Conservation (phyloP, 2,113 vertebrate species). For the Pionites leucogaster region DNA sequence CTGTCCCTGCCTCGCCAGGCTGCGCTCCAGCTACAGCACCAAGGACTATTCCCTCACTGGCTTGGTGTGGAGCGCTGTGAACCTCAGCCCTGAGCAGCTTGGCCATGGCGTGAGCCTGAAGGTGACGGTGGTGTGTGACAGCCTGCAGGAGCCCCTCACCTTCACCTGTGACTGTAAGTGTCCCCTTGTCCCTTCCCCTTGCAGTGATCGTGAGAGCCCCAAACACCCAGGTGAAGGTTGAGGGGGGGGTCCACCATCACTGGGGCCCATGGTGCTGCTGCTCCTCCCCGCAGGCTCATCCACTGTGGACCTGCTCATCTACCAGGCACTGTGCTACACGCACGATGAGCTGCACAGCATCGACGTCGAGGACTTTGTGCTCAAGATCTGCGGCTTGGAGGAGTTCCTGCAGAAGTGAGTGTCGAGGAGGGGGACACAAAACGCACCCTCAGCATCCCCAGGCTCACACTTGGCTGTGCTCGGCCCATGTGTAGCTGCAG, state of each 20-base stretch:
- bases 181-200: background rate
- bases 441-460: fast-evolving
- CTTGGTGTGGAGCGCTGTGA: constrained; percentile 86
- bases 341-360: constrained; percentile 85
- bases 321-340: constrained; percentile 93
- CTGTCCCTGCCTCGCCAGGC: constrained; percentile 53
- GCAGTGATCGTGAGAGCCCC: background rate
- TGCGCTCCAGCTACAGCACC: constrained; percentile 80
- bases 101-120: constrained; percentile 86
- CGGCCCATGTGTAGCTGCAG: fast-evolving
- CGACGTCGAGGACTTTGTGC: constrained; percentile 79
- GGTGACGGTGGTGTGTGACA: constrained; percentile 85
- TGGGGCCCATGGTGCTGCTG: background rate
- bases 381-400: constrained; percentile 82
- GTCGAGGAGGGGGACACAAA: fast-evolving
- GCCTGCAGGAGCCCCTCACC: constrained; percentile 87
- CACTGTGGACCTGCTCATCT: constrained; percentile 91
- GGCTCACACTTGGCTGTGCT: background rate
- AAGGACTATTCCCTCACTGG: constrained; percentile 79
- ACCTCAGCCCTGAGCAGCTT: constrained; percentile 82
- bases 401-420: constrained; percentile 94
- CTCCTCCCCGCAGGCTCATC: constrained; percentile 81
- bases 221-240: too few relatives aligned
- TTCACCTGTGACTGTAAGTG: constrained; percentile 94
- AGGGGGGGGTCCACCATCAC: background rate